phyloP scores from a whole-genome alignment of 2,888 invertebrate genomes.

The Gnatocerus cornutus region DNA sequence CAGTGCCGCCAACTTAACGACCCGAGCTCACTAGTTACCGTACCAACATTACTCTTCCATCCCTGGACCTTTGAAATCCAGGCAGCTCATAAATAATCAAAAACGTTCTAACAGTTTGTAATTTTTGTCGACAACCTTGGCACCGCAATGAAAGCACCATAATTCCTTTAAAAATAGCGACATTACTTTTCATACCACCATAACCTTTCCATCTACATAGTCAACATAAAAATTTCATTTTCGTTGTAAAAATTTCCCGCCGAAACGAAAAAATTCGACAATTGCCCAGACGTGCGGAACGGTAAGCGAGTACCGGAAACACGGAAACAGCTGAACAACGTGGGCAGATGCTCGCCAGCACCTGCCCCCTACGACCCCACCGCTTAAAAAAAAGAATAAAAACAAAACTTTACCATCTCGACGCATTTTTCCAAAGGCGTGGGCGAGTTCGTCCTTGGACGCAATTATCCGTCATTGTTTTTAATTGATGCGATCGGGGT shows the following conservation, averaged over 20 bases:
- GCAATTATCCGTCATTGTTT: conserved; percentile 43
- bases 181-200: too few relatives aligned
- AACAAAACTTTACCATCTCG: conserved; percentile 9
- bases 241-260: neutral
- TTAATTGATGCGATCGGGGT: conserved; percentile 36
- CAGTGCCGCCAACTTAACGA: too few relatives aligned
- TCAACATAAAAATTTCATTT: too few relatives aligned
- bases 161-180: too few relatives aligned
- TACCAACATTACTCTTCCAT: too few relatives aligned
- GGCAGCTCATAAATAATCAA: too few relatives aligned
- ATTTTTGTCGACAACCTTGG: too few relatives aligned
- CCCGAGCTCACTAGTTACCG: too few relatives aligned
- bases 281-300: conserved; percentile 44
- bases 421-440: conserved; percentile 11
- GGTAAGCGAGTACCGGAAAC: conserved; percentile 58
- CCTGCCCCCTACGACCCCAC: conserved; percentile 51
- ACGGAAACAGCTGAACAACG: conserved; percentile 60
- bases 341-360: conserved; percentile 59
- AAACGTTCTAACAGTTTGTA: too few relatives aligned
- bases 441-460: conserved; percentile 29
- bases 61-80: too few relatives aligned
- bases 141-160: too few relatives aligned
- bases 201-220: too few relatives aligned
- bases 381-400: conserved; percentile 10
- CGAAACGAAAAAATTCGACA: neutral